Evolutionary conservation across 2,797 vertebrate genomes (phyloP), one percentile per base, ranked within the genome.

Genomic region (Sphenopsis melanotis): DNA sequence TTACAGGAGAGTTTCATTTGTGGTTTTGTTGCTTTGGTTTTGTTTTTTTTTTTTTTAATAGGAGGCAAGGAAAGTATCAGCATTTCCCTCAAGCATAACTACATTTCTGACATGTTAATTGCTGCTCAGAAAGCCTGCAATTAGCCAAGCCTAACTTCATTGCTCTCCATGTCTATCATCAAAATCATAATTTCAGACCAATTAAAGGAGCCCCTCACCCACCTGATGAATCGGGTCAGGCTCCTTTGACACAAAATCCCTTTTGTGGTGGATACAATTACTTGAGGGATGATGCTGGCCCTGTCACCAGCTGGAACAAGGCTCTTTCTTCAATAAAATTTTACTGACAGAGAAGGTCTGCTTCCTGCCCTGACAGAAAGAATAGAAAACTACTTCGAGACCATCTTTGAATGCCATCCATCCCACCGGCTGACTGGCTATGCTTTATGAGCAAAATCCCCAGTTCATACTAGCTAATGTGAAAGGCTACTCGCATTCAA

Each of bases 61-160:
- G 50, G 32, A 91, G 26, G 63, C 79, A 95, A 91, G 57, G 87
- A 94, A 93, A 87, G 61, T 86, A 95, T 91, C 86, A 92, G 83
- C 70, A 69, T 78, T 91, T 92, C 55, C 77, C 50, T 93, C 83
- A 85, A 94, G 83, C 30, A 36, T 83, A 90, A 60, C 59, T 83
- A 64, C 1, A 1, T 49, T 96, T 90, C 89, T 96, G 95, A 93
- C 90, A 92, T 78, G 84, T 84, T 94, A 96, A 96, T 72, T 93
- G 81, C 92, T 83, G 44, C 78, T 80, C 77, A 89, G 86, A 96
- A 90, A 95, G 55, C 55, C 83, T 82, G 46, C 49, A 93, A 93
- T 92, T 87, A 93, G 78, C 46, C 89, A 72, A 91, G 88, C 65
- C 84, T 89, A 94, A 80, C 76, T 87, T 78, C 80, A 32, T 34